These are phyloP conservation scores for Ischnus inquisitorius DNA, from an alignment of 2,888 invertebrate genomes.

Conservation along the genomic window DNA sequence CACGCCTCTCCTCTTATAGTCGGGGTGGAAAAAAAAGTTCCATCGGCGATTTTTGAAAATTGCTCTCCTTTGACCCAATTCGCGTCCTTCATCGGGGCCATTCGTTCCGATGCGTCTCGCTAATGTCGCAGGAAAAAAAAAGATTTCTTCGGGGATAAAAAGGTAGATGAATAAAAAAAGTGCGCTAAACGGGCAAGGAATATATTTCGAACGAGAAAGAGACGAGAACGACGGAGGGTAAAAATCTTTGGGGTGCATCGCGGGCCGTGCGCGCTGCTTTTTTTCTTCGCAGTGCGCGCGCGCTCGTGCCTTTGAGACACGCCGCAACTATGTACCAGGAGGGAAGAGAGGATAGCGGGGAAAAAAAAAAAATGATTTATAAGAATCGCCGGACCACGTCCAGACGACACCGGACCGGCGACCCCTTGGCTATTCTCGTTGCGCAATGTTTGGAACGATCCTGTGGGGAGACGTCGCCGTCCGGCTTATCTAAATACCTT, in stretches of 20 bases:
- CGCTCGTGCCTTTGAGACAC: slow-evolving; percentile 16
- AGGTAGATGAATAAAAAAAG: slow-evolving; percentile 42
- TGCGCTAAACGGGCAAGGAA: slow-evolving; percentile 61
- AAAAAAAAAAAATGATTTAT: slow-evolving; percentile 55
- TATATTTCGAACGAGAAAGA: slow-evolving; percentile 40
- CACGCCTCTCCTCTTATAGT: slow-evolving; percentile 60
- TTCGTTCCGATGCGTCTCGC: slow-evolving; percentile 7
- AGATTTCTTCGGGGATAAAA: slow-evolving; percentile 31
- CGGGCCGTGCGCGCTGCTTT: slow-evolving; percentile 45
- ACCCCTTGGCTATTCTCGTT: slow-evolving; percentile 20
- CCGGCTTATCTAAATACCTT: slow-evolving; percentile 53
- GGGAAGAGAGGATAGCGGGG: neutral
- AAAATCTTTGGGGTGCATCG: slow-evolving; percentile 20
- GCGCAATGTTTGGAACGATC: slow-evolving; percentile 4
- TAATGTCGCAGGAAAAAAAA: slow-evolving; percentile 13
- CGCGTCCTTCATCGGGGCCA: slow-evolving; percentile 34
- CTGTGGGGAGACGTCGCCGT: neutral
- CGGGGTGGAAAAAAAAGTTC: slow-evolving; percentile 3
- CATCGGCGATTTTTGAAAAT: slow-evolving; percentile 47
- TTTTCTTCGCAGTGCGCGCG: slow-evolving; percentile 1
- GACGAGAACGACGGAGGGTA: slow-evolving; percentile 23
- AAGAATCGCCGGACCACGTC: slow-evolving; percentile 15
- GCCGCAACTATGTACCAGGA: slow-evolving; percentile 14
- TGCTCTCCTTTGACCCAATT: slow-evolving; percentile 57
- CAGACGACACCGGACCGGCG: neutral